These are phyloP conservation scores for Petroica traversi DNA, from an alignment of 2,113 vertebrate genomes.

Conservation along the genomic window DNA sequence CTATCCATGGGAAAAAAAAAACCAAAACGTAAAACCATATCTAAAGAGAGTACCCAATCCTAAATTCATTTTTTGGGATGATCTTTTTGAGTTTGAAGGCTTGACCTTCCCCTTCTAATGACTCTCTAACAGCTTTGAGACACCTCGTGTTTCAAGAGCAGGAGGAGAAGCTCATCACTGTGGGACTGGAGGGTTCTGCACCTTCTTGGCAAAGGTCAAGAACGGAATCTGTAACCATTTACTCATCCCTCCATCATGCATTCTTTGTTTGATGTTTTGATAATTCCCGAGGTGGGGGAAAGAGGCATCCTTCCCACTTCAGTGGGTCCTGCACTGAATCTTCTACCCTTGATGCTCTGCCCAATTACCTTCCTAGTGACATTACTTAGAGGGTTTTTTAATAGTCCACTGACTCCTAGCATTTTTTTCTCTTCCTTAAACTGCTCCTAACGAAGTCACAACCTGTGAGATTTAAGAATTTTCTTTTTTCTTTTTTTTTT, in stretches of 20 bases:
- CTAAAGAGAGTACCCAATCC: not conserved
- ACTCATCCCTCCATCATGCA: not conserved
- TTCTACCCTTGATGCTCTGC: not conserved
- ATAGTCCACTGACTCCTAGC: not conserved
- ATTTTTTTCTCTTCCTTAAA: not conserved
- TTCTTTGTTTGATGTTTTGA: not conserved
- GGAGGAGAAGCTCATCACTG: not conserved
- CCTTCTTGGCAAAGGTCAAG: not conserved
- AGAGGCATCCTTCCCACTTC: not conserved
- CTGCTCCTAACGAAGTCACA: not conserved
- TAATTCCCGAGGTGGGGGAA: not conserved
- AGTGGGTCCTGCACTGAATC: not conserved
- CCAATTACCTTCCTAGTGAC: not conserved
- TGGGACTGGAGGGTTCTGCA: not conserved
- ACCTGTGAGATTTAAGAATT: not conserved
- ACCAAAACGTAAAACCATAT: rapidly evolving
- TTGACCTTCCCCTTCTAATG: not conserved
- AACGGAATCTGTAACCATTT: not conserved
- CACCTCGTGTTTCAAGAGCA: not conserved
- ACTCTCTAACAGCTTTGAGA: not conserved
- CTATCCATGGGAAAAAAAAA: not conserved
- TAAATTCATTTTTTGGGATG: not conserved
- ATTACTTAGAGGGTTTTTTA: not conserved
- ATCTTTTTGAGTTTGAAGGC: not conserved
- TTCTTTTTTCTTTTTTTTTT: not conserved